Evolutionary conservation across 64 coral and sea anemone genomes (phyloP).

Genomic region (Cladopsammia gracilis): DNA sequence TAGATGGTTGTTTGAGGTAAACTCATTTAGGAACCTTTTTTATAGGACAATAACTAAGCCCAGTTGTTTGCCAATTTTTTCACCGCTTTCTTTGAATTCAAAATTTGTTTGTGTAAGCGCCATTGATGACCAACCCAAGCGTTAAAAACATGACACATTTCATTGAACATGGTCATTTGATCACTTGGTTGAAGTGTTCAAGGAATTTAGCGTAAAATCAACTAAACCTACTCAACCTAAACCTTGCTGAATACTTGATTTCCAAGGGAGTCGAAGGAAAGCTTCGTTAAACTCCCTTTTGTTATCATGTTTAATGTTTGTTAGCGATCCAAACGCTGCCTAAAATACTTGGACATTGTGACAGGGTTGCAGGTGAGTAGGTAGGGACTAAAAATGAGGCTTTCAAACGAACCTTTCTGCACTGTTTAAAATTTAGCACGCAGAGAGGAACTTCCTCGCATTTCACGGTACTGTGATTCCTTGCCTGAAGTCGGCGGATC

Average conservation of each 20-base stretch:
- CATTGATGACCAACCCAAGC: slow-evolving; percentile 5
- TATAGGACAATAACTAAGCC: not conserved
- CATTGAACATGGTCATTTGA: slow-evolving; percentile 17
- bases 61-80: not conserved
- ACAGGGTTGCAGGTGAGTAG: not conserved
- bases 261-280: slow-evolving; percentile 20
- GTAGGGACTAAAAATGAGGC: not conserved
- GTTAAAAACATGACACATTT: slow-evolving; percentile 25
- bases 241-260: slow-evolving; percentile 30
- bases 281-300: not conserved
- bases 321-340: not conserved
- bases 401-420: not conserved
- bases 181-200: slow-evolving; percentile 42
- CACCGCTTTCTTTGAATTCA: not conserved
- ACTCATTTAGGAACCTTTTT: too few relatives aligned
- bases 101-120: not conserved
- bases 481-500: too few relatives aligned
- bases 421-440: slow-evolving; percentile 11
- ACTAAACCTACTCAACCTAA: slow-evolving; percentile 23
- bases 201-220: slow-evolving; percentile 37
- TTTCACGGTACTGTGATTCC: not conserved
- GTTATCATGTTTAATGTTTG: not conserved
- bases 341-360: not conserved
- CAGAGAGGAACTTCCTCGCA: not conserved
- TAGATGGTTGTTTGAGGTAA: too few relatives aligned